Conservation (phyloP, 2,797 vertebrate genomes). For the Neosilurus hyrtlii region DNA sequence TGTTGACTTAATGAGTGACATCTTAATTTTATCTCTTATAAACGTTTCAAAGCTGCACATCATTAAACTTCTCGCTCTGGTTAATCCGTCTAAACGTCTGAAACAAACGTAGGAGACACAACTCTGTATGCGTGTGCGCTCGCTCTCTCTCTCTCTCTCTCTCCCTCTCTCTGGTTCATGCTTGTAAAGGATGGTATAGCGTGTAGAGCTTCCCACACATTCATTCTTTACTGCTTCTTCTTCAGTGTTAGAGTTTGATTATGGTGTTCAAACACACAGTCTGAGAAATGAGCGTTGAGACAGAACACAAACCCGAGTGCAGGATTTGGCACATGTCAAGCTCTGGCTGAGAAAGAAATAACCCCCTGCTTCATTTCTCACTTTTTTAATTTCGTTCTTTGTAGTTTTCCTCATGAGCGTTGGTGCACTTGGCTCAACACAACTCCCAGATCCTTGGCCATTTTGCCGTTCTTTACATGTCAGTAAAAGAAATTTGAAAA, state of each 20-base stretch:
- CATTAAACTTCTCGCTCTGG: slow-evolving; percentile 12
- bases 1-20: slow-evolving; percentile 13
- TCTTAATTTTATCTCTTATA: not conserved
- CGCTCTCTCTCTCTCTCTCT: slow-evolving; percentile 1
- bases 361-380: not conserved
- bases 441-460: too few relatives aligned
- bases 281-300: not conserved
- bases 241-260: not conserved
- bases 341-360: not conserved
- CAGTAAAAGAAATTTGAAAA: too few relatives aligned
- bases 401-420: not conserved
- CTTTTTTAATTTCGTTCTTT: not conserved
- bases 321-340: not conserved
- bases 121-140: not conserved
- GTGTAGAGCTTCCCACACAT: not conserved
- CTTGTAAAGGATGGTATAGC: not conserved
- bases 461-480: too few relatives aligned
- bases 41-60: slow-evolving; percentile 2
- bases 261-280: not conserved
- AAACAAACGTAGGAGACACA: slow-evolving; percentile 25
- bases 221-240: not conserved
- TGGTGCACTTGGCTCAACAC: too few relatives aligned
- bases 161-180: not conserved
- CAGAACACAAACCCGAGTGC: not conserved
- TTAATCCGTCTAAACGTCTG: slow-evolving; percentile 22